Percentiles rank a stretch among this genome's conserved stretches.
These are phyloP conservation scores for Eleutherodactylus coqui DNA, from an alignment of 2,797 vertebrate species.

Conservation along the genomic window DNA sequence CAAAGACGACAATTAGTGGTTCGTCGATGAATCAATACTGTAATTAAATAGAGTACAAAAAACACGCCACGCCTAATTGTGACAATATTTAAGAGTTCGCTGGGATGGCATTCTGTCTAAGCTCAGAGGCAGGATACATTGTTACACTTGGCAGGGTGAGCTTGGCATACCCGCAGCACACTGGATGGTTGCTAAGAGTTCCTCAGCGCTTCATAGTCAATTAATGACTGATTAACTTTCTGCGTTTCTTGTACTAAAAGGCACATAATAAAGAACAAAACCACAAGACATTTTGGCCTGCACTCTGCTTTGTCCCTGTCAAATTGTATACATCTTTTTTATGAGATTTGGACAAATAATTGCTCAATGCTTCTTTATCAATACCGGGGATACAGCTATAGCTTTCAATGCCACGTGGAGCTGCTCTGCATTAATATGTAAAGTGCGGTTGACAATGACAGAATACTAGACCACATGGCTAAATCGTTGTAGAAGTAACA, in stretches of 20 bases:
- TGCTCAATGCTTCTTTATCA: background rate
- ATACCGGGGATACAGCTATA: background rate
- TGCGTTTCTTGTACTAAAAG: slow-evolving; percentile 52
- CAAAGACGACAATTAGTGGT: background rate
- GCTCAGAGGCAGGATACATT: slow-evolving; percentile 49
- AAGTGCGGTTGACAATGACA: slow-evolving; percentile 24
- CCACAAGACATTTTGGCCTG: slow-evolving; percentile 36
- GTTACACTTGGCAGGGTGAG: slow-evolving; percentile 54
- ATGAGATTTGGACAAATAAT: background rate
- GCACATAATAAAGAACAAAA: slow-evolving; percentile 46
- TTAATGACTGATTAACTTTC: slow-evolving; percentile 61
- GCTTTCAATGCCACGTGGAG: background rate
- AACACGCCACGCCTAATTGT: background rate
- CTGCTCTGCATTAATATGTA: slow-evolving; percentile 29
- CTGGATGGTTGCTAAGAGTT: slow-evolving; percentile 59
- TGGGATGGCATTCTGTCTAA: slow-evolving; percentile 43
- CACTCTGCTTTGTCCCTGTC: background rate
- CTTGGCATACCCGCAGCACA: slow-evolving; percentile 46
- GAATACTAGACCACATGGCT: slow-evolving; percentile 11
- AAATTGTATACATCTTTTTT: slow-evolving; percentile 41
- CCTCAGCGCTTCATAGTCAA: slow-evolving; percentile 43
- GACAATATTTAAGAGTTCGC: slow-evolving; percentile 12
- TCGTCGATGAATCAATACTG: background rate
- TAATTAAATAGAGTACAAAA: slow-evolving; percentile 3
- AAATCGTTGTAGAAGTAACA: slow-evolving; percentile 17